Base-by-base conservation (phyloP, 2,113 vertebrate species). In the Pluvianellus socialis region DNA sequence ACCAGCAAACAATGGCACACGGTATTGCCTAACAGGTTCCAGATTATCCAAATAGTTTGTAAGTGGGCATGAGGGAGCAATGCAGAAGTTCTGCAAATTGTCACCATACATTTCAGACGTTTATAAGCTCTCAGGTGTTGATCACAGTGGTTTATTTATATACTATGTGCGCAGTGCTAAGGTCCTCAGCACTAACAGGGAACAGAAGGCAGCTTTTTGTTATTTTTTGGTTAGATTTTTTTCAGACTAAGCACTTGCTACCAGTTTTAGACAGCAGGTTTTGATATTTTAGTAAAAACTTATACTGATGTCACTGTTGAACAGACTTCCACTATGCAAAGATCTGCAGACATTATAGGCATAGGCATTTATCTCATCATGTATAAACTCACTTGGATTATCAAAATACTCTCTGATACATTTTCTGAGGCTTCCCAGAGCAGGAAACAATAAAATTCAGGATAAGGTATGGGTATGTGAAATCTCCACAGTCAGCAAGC, bases 31-130 rank as follows among this genome's bases (percentile, higher is more conserved):
- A 94, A 96, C 92, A 82, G 74, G 66, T 90, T 95, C 96, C 95
- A 96, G 88, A 92, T 94, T 96, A 95, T 71, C 90, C 90, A 94
- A 94, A 92, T 56, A 92, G 84, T 59, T 68, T n/a, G 6, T 96
- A 96, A 96, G 92, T 92, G 63, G 92, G 87, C 94, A 95, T 90
- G 71, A 91, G 93, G 93, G 90, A 97, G 79, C 85, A 95, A 79
- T 92, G 81, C 58, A 81, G 62, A 82, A 91, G 87, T 93, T 92
- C 94, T 96, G 96, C 92, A 96, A 93, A 96, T 96, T 96, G 94
- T 93, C 96, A 95, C 96, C 94, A 85, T 58, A 65, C 90, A 58
- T 95, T 93, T 90, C 82, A 96, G 94, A 92, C 85, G 65, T 96
- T 93, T 95, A 94, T 88, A 92, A 93, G 88, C 82, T 88, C 88